A percentile compares a stretch with the other conserved stretches of the same genome.
Evolutionary conservation across 2,888 invertebrate species (phyloP).

Genomic region (Lasioglossum pauxillum): DNA sequence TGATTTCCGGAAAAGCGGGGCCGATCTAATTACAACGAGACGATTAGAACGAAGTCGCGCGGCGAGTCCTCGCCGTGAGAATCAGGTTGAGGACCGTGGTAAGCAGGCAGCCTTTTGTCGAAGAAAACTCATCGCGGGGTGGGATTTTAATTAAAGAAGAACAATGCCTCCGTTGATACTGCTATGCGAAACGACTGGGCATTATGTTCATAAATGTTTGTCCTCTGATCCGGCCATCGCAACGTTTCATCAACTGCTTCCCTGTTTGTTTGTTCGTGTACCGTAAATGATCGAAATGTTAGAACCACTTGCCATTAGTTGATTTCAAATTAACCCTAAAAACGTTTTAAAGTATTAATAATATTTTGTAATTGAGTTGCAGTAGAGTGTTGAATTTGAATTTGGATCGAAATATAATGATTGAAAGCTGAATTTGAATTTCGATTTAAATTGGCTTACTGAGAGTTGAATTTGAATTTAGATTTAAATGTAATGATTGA

Average conservation of each 20-base stretch:
- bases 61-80: conserved; percentile 77
- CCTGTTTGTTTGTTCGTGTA: neutral
- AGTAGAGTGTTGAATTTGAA: too few relatives aligned
- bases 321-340: neutral
- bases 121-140: conserved; percentile 63
- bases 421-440: too few relatives aligned
- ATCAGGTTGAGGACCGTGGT: conserved; percentile 77
- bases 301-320: neutral
- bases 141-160: conserved; percentile 75
- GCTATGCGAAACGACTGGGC: conserved; percentile 52
- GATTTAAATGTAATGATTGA: too few relatives aligned
- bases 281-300: neutral
- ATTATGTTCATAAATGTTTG: conserved; percentile 41
- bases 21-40: conserved; percentile 73
- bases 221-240: neutral
- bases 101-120: conserved; percentile 67
- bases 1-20: conserved; percentile 60
- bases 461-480: too few relatives aligned
- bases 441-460: too few relatives aligned
- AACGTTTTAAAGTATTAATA: neutral
- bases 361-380: neutral
- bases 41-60: conserved; percentile 63
- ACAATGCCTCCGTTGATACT: conserved; percentile 43
- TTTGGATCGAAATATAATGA: too few relatives aligned
- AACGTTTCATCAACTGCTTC: neutral